These are phyloP conservation scores for Pemphigus obesinymphae DNA, from an alignment of 1,140 invertebrate genomes.

Conservation along the genomic window DNA sequence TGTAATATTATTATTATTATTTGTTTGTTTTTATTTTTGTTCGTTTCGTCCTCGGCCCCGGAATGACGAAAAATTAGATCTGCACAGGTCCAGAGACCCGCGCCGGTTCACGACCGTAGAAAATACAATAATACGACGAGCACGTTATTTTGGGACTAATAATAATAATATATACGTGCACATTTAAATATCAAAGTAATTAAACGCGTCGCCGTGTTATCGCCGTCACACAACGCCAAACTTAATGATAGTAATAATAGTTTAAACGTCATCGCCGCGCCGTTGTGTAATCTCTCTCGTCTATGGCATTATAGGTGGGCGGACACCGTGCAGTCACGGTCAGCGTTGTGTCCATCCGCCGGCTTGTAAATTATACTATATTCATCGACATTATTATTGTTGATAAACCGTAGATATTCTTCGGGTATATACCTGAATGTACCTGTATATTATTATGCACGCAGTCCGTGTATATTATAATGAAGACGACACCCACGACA, in stretches of 20 bases:
- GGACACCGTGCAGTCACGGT: slow-evolving; percentile 22
- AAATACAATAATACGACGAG: too few species aligned
- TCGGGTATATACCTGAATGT: too few species aligned
- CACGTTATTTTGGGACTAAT: too few species aligned
- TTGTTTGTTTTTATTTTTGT: neutral
- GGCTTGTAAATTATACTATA: neutral
- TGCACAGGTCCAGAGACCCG: neutral
- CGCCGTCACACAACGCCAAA: neutral
- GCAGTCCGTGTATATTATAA: neutral
- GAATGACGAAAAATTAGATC: too few species aligned
- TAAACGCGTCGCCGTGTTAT: neutral
- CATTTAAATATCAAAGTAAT: slow-evolving; percentile 22
- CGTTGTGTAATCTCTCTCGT: neutral
- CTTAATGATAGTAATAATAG: neutral
- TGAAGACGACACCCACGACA: slow-evolving; percentile 15
- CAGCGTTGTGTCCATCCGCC: neutral
- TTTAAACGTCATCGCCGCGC: neutral
- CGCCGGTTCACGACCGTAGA: slow-evolving; percentile 2
- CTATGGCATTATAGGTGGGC: neutral
- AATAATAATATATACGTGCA: neutral
- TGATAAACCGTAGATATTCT: neutral
- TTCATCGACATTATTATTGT: too few species aligned
- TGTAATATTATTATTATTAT: neutral
- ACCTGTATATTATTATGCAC: slow-evolving; percentile 1
- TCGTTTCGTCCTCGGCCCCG: neutral